Base-by-base conservation (phyloP, 2,113 vertebrate species). In the Seriola quinqueradiata region DNA sequence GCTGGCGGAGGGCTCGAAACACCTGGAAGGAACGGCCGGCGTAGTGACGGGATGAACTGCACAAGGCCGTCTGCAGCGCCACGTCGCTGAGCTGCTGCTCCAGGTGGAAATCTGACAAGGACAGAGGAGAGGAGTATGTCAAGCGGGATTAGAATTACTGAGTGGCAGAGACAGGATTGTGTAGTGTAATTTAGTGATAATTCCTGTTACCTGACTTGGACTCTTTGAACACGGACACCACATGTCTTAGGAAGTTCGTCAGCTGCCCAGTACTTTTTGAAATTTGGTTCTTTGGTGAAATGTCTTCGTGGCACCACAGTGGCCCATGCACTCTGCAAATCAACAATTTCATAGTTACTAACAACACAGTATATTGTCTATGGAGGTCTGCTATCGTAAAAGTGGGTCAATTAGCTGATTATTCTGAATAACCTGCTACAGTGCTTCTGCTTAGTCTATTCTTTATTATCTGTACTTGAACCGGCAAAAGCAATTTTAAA, bases 301-400 rank as follows among this genome's bases (percentile, higher is more conserved):
- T 99, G 91, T 99, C 98, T 94, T 99, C 98, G 67, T 99, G 97
- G 94, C 96, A 98, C 98, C 98, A 99, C 74, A 99, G 96, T 1
- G 98, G 97, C 87, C 98, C 98, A 86, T 96, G 97, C 3, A 95
- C 94, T 94, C 98, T 99, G 82, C 44, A 96, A 95, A 89, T 91
- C 57, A 77, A 92, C 32, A 5, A 23, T 25, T n/a, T 32, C 0
- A 12, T 42, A 8, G 23, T 86, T n/a, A 87, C n/a, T 40, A 28
- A 55, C 36, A 58, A 46, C 3, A 44, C 13, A 65, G 4, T 23
- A 46, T 38, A 13, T 32, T 25, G 1, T 64, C 11, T 28, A 32
- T 32, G 25, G 21, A 71, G 23, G 10, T 64, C 16, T 55, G 34
- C n/a, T 17, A 8, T 19, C 12, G 10, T 16, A 19, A 3, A 55